Evolutionary conservation across 2,888 invertebrate genomes (phyloP).

Genomic region (Drosophila stalkeri): DNA sequence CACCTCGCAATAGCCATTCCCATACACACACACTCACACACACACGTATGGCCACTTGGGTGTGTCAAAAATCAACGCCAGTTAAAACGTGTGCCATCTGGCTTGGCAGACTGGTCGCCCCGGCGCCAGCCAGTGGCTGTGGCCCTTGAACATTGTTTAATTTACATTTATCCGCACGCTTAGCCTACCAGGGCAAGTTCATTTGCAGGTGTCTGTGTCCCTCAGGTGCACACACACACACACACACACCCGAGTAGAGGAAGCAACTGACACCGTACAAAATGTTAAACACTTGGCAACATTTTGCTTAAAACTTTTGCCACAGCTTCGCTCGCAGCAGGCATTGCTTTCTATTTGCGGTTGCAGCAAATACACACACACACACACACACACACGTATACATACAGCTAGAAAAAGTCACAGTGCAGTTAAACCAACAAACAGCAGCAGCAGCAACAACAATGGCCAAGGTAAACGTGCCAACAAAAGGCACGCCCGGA

Average conservation of each 20-base stretch:
- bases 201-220: constrained; percentile 59
- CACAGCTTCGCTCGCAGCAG: constrained; percentile 30
- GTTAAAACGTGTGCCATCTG: constrained; percentile 55
- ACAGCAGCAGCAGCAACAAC: constrained; percentile 25
- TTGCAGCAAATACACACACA: constrained; percentile 44
- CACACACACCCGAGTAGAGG: constrained; percentile 48
- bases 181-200: constrained; percentile 69
- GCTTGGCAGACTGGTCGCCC: constrained; percentile 22
- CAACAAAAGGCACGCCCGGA: constrained; percentile 76
- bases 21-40: constrained; percentile 7
- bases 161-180: constrained; percentile 83
- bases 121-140: constrained; percentile 11
- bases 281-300: constrained; percentile 84
- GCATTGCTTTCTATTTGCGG: constrained; percentile 76
- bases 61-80: constrained; percentile 67
- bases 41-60: constrained; percentile 38
- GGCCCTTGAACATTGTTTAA: constrained; percentile 80
- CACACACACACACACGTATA: constrained; percentile 4
- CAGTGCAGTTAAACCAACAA: constrained; percentile 71
- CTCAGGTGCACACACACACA: constrained; percentile 48
- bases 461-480: constrained; percentile 72
- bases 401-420: constrained; percentile 71
- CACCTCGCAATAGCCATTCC: constrained; percentile 25
- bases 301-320: constrained; percentile 77
- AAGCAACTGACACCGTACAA: constrained; percentile 84